phyloP scores from a whole-genome alignment of 2,113 vertebrate genomes.

The Nothobranchius furzeri region DNA sequence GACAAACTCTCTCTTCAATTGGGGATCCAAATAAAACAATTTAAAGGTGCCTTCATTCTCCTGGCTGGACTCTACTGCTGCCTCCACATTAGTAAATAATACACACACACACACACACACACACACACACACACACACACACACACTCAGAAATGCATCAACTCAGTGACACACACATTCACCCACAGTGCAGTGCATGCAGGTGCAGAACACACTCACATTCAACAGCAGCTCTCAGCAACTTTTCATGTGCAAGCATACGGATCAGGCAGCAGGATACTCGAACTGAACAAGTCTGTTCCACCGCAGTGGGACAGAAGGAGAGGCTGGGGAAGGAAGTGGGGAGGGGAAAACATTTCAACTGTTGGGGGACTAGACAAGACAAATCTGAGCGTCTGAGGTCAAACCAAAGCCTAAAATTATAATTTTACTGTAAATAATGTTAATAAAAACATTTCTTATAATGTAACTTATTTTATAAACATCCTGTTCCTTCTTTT shows the following conservation, averaged over 20 bases:
- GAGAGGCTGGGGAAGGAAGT: neutral
- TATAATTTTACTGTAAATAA: neutral
- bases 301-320: neutral
- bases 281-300: conserved; percentile 48
- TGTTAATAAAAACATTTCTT: neutral
- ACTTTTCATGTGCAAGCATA: conserved; percentile 45
- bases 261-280: conserved; percentile 58
- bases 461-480: neutral
- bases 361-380: neutral
- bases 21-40: conserved; percentile 14
- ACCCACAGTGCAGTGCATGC: conserved; percentile 51
- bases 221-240: conserved; percentile 36
- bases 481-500: neutral
- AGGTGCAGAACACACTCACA: conserved; percentile 40
- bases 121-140: conserved; percentile 13
- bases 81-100: conserved; percentile 13
- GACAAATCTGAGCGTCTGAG: neutral
- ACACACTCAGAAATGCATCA: neutral
- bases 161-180: conserved; percentile 17
- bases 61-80: conserved; percentile 16
- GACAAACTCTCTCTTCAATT: conserved; percentile 34
- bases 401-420: neutral
- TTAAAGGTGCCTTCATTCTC: conserved; percentile 24
- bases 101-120: conserved; percentile 1
- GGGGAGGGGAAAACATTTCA: neutral